Conservation (phyloP, 1,140 invertebrate species). For the Bombus difficillimus region DNA sequence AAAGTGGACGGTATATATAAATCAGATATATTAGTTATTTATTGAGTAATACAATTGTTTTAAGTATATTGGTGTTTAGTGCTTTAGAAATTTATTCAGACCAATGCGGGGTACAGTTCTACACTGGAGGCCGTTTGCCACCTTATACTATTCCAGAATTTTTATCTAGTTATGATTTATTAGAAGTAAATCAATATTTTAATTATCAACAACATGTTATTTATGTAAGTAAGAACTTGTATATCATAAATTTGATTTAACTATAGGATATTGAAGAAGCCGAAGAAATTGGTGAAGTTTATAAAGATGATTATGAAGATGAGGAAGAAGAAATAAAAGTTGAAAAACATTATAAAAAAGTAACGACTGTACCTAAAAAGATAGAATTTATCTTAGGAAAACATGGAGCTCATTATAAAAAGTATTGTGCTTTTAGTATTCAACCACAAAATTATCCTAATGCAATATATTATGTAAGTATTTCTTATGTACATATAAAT, state of each 20-base stretch:
- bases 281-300: neutral
- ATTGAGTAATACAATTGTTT: neutral
- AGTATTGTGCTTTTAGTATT: conserved; percentile 91
- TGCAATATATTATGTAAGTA: conserved; percentile 89
- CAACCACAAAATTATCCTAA: conserved; percentile 96
- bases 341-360: conserved; percentile 28
- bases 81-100: conserved; percentile 90
- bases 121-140: conserved; percentile 91
- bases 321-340: conserved; percentile 36
- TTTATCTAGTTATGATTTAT: conserved; percentile 12
- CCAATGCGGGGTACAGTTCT: conserved; percentile 94
- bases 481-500: neutral
- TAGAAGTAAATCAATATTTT: conserved; percentile 5
- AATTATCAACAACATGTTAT: conserved; percentile 1
- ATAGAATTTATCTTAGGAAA: conserved; percentile 86
- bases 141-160: conserved; percentile 53
- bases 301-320: conserved; percentile 15
- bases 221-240: neutral
- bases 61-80: conserved; percentile 71
- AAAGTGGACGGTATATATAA: conserved; percentile 83
- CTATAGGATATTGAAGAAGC: neutral
- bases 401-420: conserved; percentile 86
- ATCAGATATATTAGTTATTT: conserved; percentile 9
- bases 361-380: conserved; percentile 1
- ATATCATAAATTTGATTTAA: neutral